Evolutionary conservation across 2,797 vertebrate genomes (phyloP).

Genomic region (Diglossa cyanea): DNA sequence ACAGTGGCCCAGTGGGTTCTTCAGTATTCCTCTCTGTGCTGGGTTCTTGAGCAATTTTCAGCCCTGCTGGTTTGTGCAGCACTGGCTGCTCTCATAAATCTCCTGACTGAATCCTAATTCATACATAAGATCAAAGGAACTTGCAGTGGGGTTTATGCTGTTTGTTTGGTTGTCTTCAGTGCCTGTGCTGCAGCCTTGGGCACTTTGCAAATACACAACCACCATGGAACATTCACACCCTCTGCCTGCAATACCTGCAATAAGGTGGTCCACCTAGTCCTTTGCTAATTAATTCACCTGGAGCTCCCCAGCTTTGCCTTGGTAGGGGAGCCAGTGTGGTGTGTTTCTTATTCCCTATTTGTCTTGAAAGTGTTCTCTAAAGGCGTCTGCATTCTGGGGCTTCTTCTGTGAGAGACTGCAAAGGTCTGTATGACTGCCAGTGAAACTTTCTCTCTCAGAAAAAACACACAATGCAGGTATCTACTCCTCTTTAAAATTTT

Average conservation of each 20-base stretch:
- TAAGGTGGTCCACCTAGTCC: neutral
- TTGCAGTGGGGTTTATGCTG: neutral
- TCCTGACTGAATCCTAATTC: neutral
- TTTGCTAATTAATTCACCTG: neutral
- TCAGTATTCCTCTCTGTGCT: neutral
- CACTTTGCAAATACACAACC: neutral
- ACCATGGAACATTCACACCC: neutral
- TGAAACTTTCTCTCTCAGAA: neutral
- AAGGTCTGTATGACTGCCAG: neutral
- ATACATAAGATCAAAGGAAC: neutral
- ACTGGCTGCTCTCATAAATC: neutral
- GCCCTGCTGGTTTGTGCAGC: neutral
- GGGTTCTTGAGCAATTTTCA: neutral
- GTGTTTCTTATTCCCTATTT: neutral
- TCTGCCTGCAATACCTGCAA: neutral
- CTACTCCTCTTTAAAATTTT: neutral
- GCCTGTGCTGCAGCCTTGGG: neutral
- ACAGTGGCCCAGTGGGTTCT: neutral
- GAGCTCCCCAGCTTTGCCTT: neutral
- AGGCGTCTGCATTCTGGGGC: neutral
- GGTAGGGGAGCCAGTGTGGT: fast-evolving
- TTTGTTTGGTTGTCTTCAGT: neutral
- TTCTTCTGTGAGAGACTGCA: neutral
- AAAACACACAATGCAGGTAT: neutral
- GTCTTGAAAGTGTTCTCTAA: neutral